Percentiles rank a stretch among this genome's conserved stretches.
These are phyloP conservation scores for Silurus asotus DNA, from an alignment of 2,113 vertebrate genomes.

Conservation along the genomic window DNA sequence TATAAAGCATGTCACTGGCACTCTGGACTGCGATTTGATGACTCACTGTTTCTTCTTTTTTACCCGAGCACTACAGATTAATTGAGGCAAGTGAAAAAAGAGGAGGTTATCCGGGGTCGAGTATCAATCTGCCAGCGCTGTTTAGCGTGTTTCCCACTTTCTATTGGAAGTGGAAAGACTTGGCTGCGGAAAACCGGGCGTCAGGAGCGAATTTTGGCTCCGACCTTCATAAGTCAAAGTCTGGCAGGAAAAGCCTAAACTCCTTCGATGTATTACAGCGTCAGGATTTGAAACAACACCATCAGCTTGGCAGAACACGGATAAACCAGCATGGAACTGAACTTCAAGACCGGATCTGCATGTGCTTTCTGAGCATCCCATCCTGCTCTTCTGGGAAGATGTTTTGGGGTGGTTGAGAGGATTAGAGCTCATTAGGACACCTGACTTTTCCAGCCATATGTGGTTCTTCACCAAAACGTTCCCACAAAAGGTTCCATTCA, in stretches of 20 bases:
- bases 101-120: slow-evolving; percentile 38
- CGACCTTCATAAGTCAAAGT: slow-evolving; percentile 37
- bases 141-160: slow-evolving; percentile 44
- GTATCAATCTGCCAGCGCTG: slow-evolving; percentile 47
- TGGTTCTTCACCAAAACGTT: too few species aligned
- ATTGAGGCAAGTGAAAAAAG: slow-evolving; percentile 28
- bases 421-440: too few species aligned
- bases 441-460: too few species aligned
- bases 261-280: not conserved
- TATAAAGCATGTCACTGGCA: slow-evolving; percentile 41
- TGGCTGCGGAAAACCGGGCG: slow-evolving; percentile 57
- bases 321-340: not conserved
- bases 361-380: too few species aligned
- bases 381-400: too few species aligned
- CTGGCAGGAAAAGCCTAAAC: not conserved
- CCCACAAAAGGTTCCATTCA: too few species aligned
- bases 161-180: slow-evolving; percentile 38
- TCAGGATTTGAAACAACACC: not conserved
- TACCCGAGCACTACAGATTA: slow-evolving; percentile 7
- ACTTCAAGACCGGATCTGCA: not conserved
- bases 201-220: slow-evolving; percentile 61
- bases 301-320: not conserved
- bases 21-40: slow-evolving; percentile 24
- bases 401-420: too few species aligned
- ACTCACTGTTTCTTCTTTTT: slow-evolving; percentile 6